Conservation (phyloP, 2,113 vertebrate genomes). For the Hemiprocne comata region DNA sequence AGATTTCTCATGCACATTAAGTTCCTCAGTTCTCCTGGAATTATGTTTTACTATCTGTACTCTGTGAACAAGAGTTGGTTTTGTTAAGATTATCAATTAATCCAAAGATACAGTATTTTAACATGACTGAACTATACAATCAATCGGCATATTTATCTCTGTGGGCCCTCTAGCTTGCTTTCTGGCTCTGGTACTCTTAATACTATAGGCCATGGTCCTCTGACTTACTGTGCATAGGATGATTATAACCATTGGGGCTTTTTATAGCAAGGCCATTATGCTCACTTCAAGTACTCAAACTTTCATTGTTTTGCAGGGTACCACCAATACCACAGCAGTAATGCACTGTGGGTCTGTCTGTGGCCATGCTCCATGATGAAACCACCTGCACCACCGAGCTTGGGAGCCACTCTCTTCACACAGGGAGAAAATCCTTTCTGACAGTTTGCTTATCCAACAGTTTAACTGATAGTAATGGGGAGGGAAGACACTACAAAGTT, state of each 20-base stretch:
- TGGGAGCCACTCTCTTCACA: neutral
- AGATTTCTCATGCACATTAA: neutral
- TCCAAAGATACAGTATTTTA: neutral
- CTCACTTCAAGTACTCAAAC: neutral
- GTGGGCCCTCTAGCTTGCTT: neutral
- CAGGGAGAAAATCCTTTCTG: neutral
- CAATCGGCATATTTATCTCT: neutral
- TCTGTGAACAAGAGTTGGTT: neutral
- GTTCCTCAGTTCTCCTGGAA: neutral
- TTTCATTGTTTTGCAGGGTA: neutral
- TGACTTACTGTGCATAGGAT: neutral
- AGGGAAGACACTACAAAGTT: neutral
- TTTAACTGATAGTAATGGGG: neutral
- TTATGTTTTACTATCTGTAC: neutral
- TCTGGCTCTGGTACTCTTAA: neutral
- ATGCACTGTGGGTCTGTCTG: rapidly evolving
- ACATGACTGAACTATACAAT: neutral
- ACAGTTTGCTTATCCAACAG: neutral
- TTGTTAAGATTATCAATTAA: neutral
- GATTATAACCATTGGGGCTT: neutral
- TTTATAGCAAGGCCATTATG: rapidly evolving
- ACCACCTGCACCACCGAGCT: rapidly evolving
- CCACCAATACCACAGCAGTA: neutral
- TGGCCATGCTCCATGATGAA: rapidly evolving
- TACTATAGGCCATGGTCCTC: neutral